Conservation (phyloP, 2,888 invertebrate genomes). For the Pogonocherus hispidulus region DNA sequence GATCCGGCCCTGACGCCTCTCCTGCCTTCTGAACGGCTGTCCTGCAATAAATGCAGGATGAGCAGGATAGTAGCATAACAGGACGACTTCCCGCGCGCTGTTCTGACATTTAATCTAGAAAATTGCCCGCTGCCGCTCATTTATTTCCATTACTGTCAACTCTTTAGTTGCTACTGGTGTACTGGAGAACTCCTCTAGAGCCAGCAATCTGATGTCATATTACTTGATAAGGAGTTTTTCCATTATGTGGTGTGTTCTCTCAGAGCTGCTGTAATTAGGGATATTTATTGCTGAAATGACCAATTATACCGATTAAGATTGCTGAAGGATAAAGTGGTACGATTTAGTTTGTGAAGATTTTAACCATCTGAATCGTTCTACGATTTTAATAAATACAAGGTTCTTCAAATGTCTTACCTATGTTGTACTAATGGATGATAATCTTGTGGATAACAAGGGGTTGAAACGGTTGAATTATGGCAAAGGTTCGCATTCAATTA, state of each 20-base stretch:
- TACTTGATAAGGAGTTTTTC: conserved; percentile 62
- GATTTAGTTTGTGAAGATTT: too few relatives aligned
- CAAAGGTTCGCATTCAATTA: too few relatives aligned
- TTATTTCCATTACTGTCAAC: conserved; percentile 77
- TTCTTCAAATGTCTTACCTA: too few relatives aligned
- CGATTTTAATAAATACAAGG: too few relatives aligned
- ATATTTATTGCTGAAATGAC: background rate
- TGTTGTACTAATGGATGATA: too few relatives aligned
- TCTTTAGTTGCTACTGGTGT: conserved; percentile 66
- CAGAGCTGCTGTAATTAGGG: background rate
- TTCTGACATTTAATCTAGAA: conserved; percentile 77
- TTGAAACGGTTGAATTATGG: too few relatives aligned
- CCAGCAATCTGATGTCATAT: conserved; percentile 67
- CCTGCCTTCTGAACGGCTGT: conserved; percentile 31
- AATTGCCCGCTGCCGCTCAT: conserved; percentile 75
- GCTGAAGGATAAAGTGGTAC: too few relatives aligned
- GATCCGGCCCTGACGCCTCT: conserved; percentile 29
- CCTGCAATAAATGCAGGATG: conserved; percentile 37
- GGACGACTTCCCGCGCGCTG: conserved; percentile 64
- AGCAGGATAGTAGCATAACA: conserved; percentile 61
- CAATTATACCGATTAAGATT: too few relatives aligned
- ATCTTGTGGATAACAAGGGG: too few relatives aligned
- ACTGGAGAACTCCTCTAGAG: conserved; percentile 59
- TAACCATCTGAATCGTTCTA: too few relatives aligned
- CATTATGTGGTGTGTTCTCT: conserved; percentile 33